Base-by-base conservation (phyloP, 2,888 invertebrate genomes). In the Copidosoma aretas region DNA sequence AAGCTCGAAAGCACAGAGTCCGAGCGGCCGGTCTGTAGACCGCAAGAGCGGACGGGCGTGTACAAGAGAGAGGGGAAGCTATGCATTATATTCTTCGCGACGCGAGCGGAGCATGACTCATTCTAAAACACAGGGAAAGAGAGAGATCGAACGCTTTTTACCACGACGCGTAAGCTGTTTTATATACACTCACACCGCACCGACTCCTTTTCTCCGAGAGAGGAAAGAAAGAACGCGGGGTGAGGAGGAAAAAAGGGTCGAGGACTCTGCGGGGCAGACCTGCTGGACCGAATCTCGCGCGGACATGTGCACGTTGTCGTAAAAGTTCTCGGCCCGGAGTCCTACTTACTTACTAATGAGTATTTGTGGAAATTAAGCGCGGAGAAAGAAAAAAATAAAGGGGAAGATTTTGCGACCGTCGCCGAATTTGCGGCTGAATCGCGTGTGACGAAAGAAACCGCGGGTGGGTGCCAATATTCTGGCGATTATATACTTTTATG, bases 161-260 rank as follows among this genome's bases (percentile, higher is more conserved):
- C n/a, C n/a, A n/a, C n/a, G n/a, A 12, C 43, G 43, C 43, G 43
- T 46, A 41, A 10, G 14, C 41, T 14, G 14, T 41, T 41, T 10
- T 41, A 41, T 41, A 14, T 41, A 41, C 14, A 41, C 14, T 10
- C 14, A 41, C 41, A 41, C 14, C 8, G 8, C 10, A 8, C 43
- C 43, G 43, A 17, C 17, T 32, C 32, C 32, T 32, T 32, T 8
- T 32, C 32, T 32, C 61, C 61, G 67, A 67, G 61, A 41, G n/a
- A 10, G 43, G n/a, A n/a, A n/a, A n/a, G n/a, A n/a, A n/a, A n/a
- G n/a, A n/a, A n/a, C n/a, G n/a, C 25, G 53, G 15, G 21, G 41
- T 10, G 25, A 21, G 39, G 21, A 52, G 17, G 17, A 22, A 52
- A 67, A 62, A 67, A 67, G 61, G 62, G 67, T 67, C 62, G 67